Conservation (phyloP, 1,140 invertebrate genomes). For the Samia ricini region DNA sequence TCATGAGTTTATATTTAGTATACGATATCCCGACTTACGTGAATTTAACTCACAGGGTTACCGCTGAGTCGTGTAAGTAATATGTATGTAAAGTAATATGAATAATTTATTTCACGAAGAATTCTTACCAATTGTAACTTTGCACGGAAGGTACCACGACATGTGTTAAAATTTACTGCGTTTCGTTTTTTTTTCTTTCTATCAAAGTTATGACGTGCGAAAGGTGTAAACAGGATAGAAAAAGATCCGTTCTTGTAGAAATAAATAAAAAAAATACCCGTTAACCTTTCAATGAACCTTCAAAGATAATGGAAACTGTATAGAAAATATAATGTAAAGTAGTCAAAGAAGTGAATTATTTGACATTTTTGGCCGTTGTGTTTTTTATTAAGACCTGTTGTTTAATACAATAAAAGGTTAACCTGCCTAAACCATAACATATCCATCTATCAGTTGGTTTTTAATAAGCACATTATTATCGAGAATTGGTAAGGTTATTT, state of each 20-base stretch:
- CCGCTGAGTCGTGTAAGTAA: too few species aligned
- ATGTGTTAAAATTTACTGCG: background rate
- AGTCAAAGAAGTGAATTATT: background rate
- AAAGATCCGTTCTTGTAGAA: background rate
- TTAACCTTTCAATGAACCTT: too few species aligned
- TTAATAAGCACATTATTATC: background rate
- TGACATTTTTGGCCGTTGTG: background rate
- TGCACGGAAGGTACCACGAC: background rate
- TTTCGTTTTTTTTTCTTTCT: background rate
- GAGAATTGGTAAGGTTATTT: background rate
- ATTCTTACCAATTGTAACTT: background rate
- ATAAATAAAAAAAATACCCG: background rate
- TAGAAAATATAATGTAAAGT: background rate
- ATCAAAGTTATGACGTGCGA: background rate
- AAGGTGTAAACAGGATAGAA: background rate
- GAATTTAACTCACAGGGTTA: too few species aligned
- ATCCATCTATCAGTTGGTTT: background rate
- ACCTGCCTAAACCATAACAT: background rate
- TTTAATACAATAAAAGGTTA: background rate
- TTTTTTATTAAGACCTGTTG: background rate
- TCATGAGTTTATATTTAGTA: too few species aligned
- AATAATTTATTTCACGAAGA: background rate
- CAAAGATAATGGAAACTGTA: background rate
- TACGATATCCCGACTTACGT: too few species aligned
- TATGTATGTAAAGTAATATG: too few species aligned